These are phyloP conservation scores for Scelioninae gen. 2 DNA, from an alignment of 2,888 invertebrate genomes.

Conservation along the genomic window DNA sequence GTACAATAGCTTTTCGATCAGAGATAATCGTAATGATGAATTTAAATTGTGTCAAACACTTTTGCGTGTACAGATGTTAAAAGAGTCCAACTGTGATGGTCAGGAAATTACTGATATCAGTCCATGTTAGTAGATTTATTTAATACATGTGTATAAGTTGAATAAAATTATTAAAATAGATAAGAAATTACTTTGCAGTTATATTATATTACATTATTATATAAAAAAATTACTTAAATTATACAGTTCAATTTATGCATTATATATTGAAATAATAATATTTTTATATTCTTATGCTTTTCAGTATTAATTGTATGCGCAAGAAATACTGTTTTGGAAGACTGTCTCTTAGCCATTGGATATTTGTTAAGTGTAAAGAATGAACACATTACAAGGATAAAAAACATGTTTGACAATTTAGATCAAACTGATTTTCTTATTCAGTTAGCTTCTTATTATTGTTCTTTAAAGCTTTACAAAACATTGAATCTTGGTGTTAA, in stretches of 20 bases:
- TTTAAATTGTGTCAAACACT: slow-evolving; percentile 73
- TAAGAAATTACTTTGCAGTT: neutral
- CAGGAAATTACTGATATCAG: slow-evolving; percentile 70
- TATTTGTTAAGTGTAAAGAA: slow-evolving; percentile 76
- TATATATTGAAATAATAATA: too few species aligned
- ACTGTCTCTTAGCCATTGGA: slow-evolving; percentile 76
- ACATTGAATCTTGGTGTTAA: slow-evolving; percentile 60
- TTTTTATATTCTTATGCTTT: slow-evolving; percentile 41
- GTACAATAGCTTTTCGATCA: slow-evolving; percentile 72
- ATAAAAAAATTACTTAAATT: too few species aligned
- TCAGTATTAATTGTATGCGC: slow-evolving; percentile 77
- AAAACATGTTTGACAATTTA: slow-evolving; percentile 66
- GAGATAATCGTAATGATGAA: slow-evolving; percentile 69
- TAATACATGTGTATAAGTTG: neutral
- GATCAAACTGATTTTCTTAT: slow-evolving; percentile 65
- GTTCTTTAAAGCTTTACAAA: slow-evolving; percentile 66
- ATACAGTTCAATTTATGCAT: too few species aligned
- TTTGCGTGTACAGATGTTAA: slow-evolving; percentile 72
- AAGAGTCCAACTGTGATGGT: slow-evolving; percentile 72
- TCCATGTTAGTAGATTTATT: slow-evolving; percentile 67
- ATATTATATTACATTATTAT: neutral
- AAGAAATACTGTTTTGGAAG: slow-evolving; percentile 75
- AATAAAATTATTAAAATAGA: neutral
- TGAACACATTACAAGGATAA: slow-evolving; percentile 63
- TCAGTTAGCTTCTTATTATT: slow-evolving; percentile 70